Percentiles rank a stretch among this genome's conserved stretches.
phyloP scores from a whole-genome alignment of 37 sponge, comb jelly and placozoan genomes.

The Axinella damicornis region DNA sequence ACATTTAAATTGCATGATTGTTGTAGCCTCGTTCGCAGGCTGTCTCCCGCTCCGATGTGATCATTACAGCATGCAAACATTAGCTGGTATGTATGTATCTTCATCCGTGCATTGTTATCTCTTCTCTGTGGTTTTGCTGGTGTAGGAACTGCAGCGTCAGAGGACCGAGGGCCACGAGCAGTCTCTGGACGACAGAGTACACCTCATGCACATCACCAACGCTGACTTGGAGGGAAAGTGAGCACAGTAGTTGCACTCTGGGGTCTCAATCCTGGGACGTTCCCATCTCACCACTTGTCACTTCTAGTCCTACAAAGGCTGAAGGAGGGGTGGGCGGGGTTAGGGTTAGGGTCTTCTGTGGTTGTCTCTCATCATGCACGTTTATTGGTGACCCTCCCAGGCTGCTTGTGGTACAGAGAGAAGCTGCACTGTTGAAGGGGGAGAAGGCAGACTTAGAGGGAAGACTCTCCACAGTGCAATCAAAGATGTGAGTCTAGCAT shows the following conservation, averaged over 20 bases:
- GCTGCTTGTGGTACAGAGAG: constrained; percentile 44
- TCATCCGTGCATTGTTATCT: not conserved
- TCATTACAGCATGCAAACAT: not conserved
- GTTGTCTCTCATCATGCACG: not conserved
- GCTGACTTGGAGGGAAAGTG: constrained; percentile 61
- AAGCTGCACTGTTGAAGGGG: constrained; percentile 24
- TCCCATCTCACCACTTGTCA: too few species aligned
- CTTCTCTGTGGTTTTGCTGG: not conserved
- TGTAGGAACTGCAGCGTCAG: constrained; percentile 47
- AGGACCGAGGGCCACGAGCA: constrained; percentile 21
- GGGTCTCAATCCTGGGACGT: too few species aligned
- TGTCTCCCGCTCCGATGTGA: too few species aligned
- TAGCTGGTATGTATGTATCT: not conserved
- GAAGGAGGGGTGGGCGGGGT: too few species aligned
- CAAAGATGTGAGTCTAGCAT: constrained; percentile 47
- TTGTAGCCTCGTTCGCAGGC: too few species aligned
- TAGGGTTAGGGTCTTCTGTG: too few species aligned
- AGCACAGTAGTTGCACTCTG: not conserved
- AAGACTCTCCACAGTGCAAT: constrained; percentile 11
- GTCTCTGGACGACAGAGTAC: constrained; percentile 44
- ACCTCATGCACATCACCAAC: constrained; percentile 34
- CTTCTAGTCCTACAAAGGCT: not conserved
- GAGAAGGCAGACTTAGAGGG: constrained; percentile 64
- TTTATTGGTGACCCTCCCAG: constrained; percentile 4
- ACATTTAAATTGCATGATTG: too few species aligned